A percentile compares a stretch with the other conserved stretches of the same genome.
phyloP scores from a whole-genome alignment of 2,888 invertebrate species.

The Spisula subtruncata region DNA sequence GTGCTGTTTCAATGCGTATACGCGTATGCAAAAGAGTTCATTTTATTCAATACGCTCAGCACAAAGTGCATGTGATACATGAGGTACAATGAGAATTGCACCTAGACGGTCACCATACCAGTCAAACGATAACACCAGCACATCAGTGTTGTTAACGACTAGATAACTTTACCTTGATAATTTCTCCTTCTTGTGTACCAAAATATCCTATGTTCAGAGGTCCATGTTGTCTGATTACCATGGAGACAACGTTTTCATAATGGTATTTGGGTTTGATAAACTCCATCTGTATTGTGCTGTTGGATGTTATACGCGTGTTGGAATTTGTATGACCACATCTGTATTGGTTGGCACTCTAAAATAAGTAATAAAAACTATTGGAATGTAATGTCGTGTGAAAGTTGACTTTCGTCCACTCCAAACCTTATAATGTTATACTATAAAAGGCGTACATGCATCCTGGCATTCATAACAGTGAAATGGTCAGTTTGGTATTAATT shows the following conservation, averaged over 20 bases:
- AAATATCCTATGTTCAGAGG: not conserved
- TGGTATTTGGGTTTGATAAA: not conserved
- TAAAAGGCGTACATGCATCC: too few relatives aligned
- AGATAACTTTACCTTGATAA: not conserved
- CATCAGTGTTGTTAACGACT: too few relatives aligned
- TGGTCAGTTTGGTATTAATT: too few relatives aligned
- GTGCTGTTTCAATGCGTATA: not conserved
- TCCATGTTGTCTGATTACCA: not conserved
- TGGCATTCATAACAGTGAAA: too few relatives aligned
- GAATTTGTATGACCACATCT: not conserved
- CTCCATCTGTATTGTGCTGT: not conserved
- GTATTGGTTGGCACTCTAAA: not conserved
- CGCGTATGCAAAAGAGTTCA: too few relatives aligned
- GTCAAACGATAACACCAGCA: too few relatives aligned
- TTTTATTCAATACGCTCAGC: too few relatives aligned
- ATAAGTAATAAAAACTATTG: not conserved
- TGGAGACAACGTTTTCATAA: slow-evolving; percentile 1
- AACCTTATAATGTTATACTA: too few relatives aligned
- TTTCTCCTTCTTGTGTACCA: slow-evolving; percentile 2
- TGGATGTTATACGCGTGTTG: not conserved
- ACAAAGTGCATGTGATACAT: too few relatives aligned
- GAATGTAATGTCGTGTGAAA: not conserved
- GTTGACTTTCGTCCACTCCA: not conserved
- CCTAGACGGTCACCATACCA: too few relatives aligned
- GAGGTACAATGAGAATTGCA: not conserved